Percentiles rank a stretch among this genome's conserved stretches.
Evolutionary conservation across 2,888 invertebrate genomes (phyloP).

Genomic region (Plemyria rubiginata): DNA sequence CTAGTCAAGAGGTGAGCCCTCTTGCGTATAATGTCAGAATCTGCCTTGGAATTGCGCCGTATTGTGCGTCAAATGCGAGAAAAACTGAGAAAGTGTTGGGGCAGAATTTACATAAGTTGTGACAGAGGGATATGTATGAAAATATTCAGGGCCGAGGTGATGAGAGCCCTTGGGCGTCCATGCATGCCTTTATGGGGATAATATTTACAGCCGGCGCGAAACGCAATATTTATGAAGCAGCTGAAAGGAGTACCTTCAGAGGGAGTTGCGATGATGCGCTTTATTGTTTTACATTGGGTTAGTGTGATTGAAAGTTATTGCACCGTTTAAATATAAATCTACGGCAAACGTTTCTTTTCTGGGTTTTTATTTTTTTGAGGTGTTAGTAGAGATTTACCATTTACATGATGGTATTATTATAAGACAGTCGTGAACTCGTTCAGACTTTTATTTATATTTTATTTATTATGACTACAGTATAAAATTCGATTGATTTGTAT

Average conservation of each 20-base stretch:
- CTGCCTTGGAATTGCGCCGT: conserved; percentile 78
- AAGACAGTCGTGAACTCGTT: neutral
- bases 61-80: conserved; percentile 81
- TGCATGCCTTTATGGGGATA: conserved; percentile 78
- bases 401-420: neutral
- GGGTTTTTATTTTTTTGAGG: conserved; percentile 24
- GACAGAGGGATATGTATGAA: conserved; percentile 80
- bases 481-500: conserved; percentile 1
- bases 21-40: conserved; percentile 73
- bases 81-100: conserved; percentile 82
- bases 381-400: conserved; percentile 15
- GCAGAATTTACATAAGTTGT: conserved; percentile 82
- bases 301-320: conserved; percentile 61
- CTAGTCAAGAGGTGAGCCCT: conserved; percentile 61
- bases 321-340: conserved; percentile 35
- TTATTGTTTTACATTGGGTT: conserved; percentile 65
- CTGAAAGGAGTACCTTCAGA: conserved; percentile 61
- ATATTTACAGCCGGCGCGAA: conserved; percentile 76
- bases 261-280: conserved; percentile 59
- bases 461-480: neutral
- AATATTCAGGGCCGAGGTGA: conserved; percentile 82
- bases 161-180: conserved; percentile 76
- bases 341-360: conserved; percentile 24
- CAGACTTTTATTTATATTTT: too few species aligned
- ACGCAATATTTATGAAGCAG: conserved; percentile 73